Evolutionary conservation across 2,797 vertebrate species (phyloP).

Genomic region (Ataeniobius toweri): DNA sequence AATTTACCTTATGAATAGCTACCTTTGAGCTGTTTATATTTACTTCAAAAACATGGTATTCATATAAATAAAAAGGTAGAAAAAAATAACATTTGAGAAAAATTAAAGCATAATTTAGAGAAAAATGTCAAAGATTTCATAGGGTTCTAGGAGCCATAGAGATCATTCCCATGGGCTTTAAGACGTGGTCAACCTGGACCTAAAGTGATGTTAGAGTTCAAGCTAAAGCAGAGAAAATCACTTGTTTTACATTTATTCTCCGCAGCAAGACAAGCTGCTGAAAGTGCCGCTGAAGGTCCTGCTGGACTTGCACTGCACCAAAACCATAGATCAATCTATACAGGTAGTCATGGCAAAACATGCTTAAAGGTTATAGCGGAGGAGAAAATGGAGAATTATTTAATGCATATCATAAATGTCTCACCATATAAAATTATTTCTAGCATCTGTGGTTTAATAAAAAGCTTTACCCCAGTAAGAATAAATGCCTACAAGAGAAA

Average conservation of each 20-base stretch:
- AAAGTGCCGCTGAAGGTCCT: slow-evolving; percentile 53
- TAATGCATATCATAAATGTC: background rate
- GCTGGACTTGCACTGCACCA: slow-evolving; percentile 1
- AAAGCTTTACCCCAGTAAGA: background rate
- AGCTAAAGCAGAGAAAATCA: slow-evolving; percentile 23
- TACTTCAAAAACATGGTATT: background rate
- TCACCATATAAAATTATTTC: background rate
- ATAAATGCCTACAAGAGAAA: background rate
- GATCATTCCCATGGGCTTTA: slow-evolving; percentile 11
- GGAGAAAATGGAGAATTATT: background rate
- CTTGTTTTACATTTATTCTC: slow-evolving; percentile 42
- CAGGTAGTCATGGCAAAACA: background rate
- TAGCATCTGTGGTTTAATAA: background rate
- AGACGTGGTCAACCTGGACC: slow-evolving; percentile 10
- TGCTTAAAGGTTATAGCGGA: background rate
- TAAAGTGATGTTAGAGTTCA: slow-evolving; percentile 11
- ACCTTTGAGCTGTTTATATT: background rate
- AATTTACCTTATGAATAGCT: background rate
- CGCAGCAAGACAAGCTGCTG: slow-evolving; percentile 54
- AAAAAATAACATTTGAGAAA: background rate
- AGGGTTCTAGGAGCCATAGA: background rate
- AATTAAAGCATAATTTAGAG: background rate
- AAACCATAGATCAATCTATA: background rate
- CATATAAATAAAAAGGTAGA: background rate
- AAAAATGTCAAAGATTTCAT: background rate